Base-by-base conservation (phyloP, 2,797 vertebrate genomes). In the Neomorphus geoffroyi region DNA sequence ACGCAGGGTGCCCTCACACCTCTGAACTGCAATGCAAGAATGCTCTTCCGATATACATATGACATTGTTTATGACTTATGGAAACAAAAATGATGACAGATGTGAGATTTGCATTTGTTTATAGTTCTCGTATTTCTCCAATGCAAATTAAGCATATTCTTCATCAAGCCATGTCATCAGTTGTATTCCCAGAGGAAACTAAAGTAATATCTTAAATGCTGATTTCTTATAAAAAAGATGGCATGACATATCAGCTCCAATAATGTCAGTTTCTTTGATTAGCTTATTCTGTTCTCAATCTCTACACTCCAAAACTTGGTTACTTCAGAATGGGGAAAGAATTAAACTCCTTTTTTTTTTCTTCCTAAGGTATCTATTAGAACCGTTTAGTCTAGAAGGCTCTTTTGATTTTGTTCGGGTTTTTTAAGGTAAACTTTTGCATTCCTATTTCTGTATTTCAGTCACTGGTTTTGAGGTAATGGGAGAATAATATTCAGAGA, bases 151-250 rank as follows among this genome's bases (percentile, higher is more conserved):
- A 92, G 70, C 37, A 72, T 43, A 37, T 94, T 79, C 53, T 50
- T 96, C 72, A 81, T 93, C 70, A 95, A 75, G 45, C 46, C 24
- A 48, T 66, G 57, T 7, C 57, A 85, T 89, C 84, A 81, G 41
- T 19, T 91, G 53, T 72, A 88, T 30, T 77, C 75, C 41, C 79
- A 75, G 37, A 84, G 56, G 77, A 88, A 39, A 80, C 35, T 32
- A 82, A 87, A 92, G 74, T 92, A 95, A 93, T 50, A 92, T 43
- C 57, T 96, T 79, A 96, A 91, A 94, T 77, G 74, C n/a, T 94
- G 46, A 93, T 91, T 93, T 94, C 86, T 90, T 93, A 83, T 92
- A 61, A 94, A 53, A 97, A 93, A 91, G 61, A 72, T 33, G 13
- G 58, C 79, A 72, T 58, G 85, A 74, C 37, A 56, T 46, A 81